Conservation (phyloP, 2,113 vertebrate species). For the Nansenia antarctica region DNA sequence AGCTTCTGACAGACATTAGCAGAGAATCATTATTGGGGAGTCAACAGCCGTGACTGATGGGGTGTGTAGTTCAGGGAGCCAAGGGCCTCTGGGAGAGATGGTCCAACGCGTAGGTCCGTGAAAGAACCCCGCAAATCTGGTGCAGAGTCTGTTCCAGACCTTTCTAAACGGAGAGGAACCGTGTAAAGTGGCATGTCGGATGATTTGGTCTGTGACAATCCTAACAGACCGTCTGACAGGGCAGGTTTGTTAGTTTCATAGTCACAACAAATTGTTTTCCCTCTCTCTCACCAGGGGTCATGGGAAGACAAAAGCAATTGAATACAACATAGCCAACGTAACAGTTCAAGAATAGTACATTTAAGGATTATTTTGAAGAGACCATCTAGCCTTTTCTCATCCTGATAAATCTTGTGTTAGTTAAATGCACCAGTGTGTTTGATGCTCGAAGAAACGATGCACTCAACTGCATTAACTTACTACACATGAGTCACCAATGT, state of each 20-base stretch:
- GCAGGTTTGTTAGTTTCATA: slow-evolving; percentile 62
- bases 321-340: background rate
- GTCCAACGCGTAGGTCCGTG: slow-evolving; percentile 64
- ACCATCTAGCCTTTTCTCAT: no score
- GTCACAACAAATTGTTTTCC: slow-evolving; percentile 53
- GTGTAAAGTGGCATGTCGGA: slow-evolving; percentile 67
- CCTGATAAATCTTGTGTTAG: no score
- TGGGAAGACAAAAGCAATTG: slow-evolving; percentile 8
- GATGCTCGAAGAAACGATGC: no score
- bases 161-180: slow-evolving; percentile 53
- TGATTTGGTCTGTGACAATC: slow-evolving; percentile 60
- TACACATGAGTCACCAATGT: no score
- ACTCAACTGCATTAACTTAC: no score
- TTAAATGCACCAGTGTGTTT: no score
- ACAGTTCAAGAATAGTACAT: background rate
- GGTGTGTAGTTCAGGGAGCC: background rate
- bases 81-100: slow-evolving; percentile 1
- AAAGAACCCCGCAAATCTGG: slow-evolving; percentile 64
- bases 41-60: slow-evolving; percentile 76
- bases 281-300: slow-evolving; percentile 15
- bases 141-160: slow-evolving; percentile 59
- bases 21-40: slow-evolving; percentile 64
- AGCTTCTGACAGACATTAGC: slow-evolving; percentile 60
- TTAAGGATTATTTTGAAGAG: background rate
- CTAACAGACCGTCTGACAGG: slow-evolving; percentile 38